Evolutionary conservation across 2,888 invertebrate genomes (phyloP).

Genomic region (Hydroisotoma schaefferi): DNA sequence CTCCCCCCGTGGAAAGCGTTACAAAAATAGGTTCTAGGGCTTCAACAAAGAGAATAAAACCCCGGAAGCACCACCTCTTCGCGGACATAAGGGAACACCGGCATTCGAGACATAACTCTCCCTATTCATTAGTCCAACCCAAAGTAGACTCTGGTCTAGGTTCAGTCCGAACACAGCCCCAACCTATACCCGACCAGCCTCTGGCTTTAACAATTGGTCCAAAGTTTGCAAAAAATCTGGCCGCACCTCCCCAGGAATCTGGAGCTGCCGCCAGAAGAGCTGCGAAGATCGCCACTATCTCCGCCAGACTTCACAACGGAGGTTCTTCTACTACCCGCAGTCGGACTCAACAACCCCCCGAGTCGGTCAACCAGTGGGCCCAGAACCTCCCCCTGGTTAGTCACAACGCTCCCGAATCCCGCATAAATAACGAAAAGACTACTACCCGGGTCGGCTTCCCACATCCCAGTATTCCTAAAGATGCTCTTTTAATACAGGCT

Average conservation of each 20-base stretch:
- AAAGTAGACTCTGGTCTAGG: conserved; percentile 7
- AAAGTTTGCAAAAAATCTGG: conserved; percentile 5
- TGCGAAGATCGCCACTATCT: background rate
- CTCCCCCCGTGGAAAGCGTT: too few species aligned
- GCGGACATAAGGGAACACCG: background rate
- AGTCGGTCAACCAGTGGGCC: background rate
- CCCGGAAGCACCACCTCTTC: too few species aligned
- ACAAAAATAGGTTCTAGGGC: too few species aligned
- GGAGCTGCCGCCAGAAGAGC: background rate
- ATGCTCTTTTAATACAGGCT: too few species aligned
- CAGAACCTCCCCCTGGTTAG: background rate
- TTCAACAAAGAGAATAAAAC: too few species aligned
- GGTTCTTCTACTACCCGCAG: too few species aligned
- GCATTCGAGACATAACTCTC: background rate
- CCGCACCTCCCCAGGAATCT: background rate
- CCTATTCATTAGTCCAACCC: background rate
- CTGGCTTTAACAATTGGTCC: conserved; percentile 24
- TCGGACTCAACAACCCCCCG: background rate
- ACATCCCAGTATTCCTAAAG: too few species aligned
- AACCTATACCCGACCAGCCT: background rate
- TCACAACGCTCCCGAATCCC: too few species aligned
- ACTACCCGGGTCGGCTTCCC: too few species aligned
- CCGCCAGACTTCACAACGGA: too few species aligned
- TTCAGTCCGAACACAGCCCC: background rate
- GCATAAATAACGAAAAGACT: too few species aligned